Evolutionary conservation across 2,113 vertebrate genomes (phyloP).

Genomic region (Labeo catla): DNA sequence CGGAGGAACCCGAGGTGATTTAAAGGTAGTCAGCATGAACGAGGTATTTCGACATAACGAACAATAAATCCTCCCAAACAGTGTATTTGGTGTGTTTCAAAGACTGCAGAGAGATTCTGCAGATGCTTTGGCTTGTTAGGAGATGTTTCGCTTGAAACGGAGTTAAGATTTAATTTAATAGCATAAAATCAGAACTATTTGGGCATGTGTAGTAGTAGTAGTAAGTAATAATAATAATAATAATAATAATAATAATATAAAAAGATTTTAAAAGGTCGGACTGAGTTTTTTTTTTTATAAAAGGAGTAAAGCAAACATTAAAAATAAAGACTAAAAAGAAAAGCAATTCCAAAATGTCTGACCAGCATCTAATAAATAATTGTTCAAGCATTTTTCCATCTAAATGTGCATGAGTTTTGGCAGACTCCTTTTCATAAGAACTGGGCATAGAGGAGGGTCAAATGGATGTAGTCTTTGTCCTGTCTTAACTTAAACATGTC

Average conservation of each 20-base stretch:
- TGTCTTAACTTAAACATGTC: background rate
- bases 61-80: background rate
- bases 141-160: background rate
- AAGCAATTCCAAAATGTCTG: background rate
- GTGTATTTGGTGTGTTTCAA: background rate
- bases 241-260: background rate
- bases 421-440: background rate
- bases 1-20: background rate
- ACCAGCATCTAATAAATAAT: slow-evolving; percentile 40
- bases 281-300: background rate
- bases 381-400: slow-evolving; percentile 32
- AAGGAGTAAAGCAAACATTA: background rate
- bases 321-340: background rate
- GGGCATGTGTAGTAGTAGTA: background rate
- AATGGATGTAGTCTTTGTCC: background rate
- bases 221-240: background rate
- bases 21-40: slow-evolving; percentile 2
- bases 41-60: background rate
- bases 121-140: slow-evolving; percentile 5
- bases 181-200: background rate
- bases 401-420: slow-evolving; percentile 4
- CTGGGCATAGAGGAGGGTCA: slow-evolving; percentile 6
- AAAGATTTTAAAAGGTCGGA: background rate
- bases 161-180: background rate
- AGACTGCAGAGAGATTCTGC: background rate